Evolutionary conservation across 1,140 invertebrate species (phyloP).

Genomic region (Parasteatoda tepidariorum): DNA sequence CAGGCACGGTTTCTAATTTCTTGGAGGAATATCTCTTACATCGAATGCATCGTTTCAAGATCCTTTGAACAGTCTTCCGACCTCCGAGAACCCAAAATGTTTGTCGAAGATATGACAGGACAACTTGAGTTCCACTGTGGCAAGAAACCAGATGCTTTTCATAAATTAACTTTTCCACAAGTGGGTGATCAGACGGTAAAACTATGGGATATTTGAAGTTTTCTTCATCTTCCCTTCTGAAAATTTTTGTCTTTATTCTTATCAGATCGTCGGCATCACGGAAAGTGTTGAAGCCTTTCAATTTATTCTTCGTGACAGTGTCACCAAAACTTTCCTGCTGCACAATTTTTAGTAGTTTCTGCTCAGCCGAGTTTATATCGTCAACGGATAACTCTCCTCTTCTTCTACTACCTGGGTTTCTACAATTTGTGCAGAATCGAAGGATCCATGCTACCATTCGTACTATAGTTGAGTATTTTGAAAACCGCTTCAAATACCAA

Average conservation of each 20-base stretch:
- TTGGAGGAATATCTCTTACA: conserved; percentile 22
- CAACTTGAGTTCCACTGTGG: conserved; percentile 1
- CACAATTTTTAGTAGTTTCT: background rate
- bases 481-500: background rate
- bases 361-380: too few species aligned
- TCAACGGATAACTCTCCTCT: too few species aligned
- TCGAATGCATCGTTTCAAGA: background rate
- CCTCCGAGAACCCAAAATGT: background rate
- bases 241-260: background rate
- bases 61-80: background rate
- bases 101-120: background rate
- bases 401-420: too few species aligned
- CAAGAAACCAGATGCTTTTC: background rate
- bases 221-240: background rate
- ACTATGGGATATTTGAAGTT: background rate
- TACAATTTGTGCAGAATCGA: too few species aligned
- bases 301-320: background rate
- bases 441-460: background rate
- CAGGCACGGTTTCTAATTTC: background rate
- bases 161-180: background rate
- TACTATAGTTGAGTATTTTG: background rate
- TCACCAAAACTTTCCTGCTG: background rate
- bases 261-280: background rate
- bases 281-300: background rate
- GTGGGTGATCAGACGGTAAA: background rate